Evolutionary conservation across 1,140 invertebrate species (phyloP).

Genomic region (Metopolophium dirhodum): DNA sequence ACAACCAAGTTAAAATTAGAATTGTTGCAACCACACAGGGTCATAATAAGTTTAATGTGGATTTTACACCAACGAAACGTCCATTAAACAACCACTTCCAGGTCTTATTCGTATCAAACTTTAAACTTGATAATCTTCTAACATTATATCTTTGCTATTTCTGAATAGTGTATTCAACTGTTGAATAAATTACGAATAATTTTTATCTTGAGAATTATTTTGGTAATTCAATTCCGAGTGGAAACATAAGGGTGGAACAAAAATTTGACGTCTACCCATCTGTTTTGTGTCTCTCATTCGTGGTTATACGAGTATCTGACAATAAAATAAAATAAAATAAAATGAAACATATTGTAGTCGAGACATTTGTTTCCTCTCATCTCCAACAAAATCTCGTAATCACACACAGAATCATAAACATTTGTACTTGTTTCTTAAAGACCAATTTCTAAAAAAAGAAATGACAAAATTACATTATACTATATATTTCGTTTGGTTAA

Average conservation of each 20-base stretch:
- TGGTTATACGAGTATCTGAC: background rate
- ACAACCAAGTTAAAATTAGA: background rate
- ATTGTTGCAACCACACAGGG: background rate
- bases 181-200: background rate
- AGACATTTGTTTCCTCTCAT: background rate
- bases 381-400: background rate
- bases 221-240: background rate
- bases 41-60: background rate
- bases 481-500: background rate
- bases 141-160: background rate
- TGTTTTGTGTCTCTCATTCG: background rate
- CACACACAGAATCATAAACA: background rate
- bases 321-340: slow-evolving; percentile 34
- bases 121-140: background rate
- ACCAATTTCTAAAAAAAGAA: background rate
- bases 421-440: background rate
- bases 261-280: background rate
- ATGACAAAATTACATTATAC: background rate
- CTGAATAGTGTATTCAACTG: background rate
- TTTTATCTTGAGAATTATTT: background rate
- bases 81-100: background rate
- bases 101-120: background rate
- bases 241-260: background rate
- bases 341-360: background rate
- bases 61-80: background rate